Base-by-base conservation (phyloP, 2,797 vertebrate species). In the Delichon dasypus region DNA sequence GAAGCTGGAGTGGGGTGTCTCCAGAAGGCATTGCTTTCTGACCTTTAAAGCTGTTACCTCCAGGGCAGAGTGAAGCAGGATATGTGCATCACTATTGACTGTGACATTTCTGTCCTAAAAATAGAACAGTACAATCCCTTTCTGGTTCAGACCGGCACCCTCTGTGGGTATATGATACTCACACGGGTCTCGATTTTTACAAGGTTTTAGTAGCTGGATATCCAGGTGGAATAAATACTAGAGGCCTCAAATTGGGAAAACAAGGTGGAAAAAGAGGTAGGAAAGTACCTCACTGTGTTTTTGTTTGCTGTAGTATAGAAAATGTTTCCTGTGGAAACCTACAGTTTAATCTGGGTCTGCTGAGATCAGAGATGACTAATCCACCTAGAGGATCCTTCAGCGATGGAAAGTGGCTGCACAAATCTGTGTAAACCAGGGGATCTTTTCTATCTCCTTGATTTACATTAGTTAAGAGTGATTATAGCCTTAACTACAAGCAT, bases 51-150 rank as follows among this genome's bases (percentile, higher is more conserved):
- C 70, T 94, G 60, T 82, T 94, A 66, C 67, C 88, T 95, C 51
- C 57, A 79, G 90, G 93, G 88, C 88, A 94, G 64, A 92, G 55
- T 11, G 64, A 90, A 90, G 93, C 88, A 90, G 85, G 93, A 60
- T 95, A 51, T 89, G 80, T 94, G 73, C 90, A 74, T 93, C 55
- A 21, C 90, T 96, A 70, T 60, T 88, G 91, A 84, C 83, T 87
- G 77, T 94, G 95, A 89, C 88, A 95, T 95, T 94, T 87, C 53
- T 94, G 84, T 90, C 85, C 94, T 90, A 93, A 95, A 93, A 95
- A 93, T 93, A 96, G 90, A 93, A 64, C 47, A n/a, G 85, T 86
- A 78, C 79, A 78, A 51, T 93, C 76, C 62, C 58, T 66, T 86
- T 84, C 82, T 91, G 44, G 62, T 90, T 93, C 80, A 76, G 92